These are phyloP conservation scores for Torymus texanus DNA, from an alignment of 2,888 invertebrate genomes.

Conservation along the genomic window DNA sequence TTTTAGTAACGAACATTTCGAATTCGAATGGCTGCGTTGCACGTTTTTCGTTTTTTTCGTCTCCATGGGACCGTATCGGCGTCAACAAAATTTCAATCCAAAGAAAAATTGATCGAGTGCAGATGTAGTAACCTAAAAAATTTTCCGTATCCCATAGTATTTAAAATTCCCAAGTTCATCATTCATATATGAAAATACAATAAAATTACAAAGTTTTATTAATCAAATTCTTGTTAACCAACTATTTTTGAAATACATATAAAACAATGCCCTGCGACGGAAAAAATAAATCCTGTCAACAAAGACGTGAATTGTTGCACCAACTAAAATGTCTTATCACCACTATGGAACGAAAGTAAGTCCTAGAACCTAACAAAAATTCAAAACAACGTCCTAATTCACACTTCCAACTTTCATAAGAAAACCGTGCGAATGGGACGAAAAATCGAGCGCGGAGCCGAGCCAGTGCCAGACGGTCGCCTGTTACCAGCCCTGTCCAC, in stretches of 20 bases:
- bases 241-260: not conserved
- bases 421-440: constrained; percentile 73
- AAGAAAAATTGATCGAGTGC: constrained; percentile 42
- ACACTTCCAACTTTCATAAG: constrained; percentile 53
- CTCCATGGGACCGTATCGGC: constrained; percentile 41
- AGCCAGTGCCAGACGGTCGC: not conserved
- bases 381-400: no score
- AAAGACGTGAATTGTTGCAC: constrained; percentile 67
- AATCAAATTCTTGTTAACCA: constrained; percentile 1
- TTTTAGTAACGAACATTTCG: no score
- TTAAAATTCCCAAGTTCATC: constrained; percentile 42
- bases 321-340: constrained; percentile 71
- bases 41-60: constrained; percentile 37
- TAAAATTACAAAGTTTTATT: not conserved
- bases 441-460: not conserved
- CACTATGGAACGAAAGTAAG: constrained; percentile 71
- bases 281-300: constrained; percentile 69
- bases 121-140: constrained; percentile 54
- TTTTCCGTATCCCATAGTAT: constrained; percentile 16
- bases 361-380: not conserved
- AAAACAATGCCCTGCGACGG: constrained; percentile 70
- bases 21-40: not conserved
- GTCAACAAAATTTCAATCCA: constrained; percentile 1
- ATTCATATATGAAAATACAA: not conserved
- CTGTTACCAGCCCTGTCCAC: not conserved